Evolutionary conservation across 2,888 invertebrate species (phyloP), one percentile per base, ranked within the genome.

Genomic region (Fabriciana adippe): DNA sequence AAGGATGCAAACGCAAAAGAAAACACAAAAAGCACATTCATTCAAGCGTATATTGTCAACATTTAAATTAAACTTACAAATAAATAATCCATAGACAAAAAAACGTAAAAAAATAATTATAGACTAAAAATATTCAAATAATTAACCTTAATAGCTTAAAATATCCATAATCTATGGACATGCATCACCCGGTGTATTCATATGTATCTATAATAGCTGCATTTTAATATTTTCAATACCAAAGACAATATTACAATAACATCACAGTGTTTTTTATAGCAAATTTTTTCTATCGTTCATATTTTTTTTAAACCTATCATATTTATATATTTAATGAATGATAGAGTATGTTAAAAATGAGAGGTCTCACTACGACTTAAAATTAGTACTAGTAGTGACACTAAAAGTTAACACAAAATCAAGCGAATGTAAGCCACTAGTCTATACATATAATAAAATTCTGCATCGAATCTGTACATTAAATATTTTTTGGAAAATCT

Each of bases 31-130:
- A 81, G 83, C 84, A 86, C 81, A 77, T 87, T 64, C 86, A 87
- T 64, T 84, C 87, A 89, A 89, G 87, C 89, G 81, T 91, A 89
- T 91, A 91, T 85, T 91, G 84, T 89, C 89, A 90, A 89, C 87
- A 85, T 85, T 82, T 78, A 83, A 41, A 80, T 79, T 82, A 82
- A 79, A 82, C 85, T 87, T 88, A 86, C 68, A 80, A 88, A 89
- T 88, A 90, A 89, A 89, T 88, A 86, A 86, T 79, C 50, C 74
- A 75, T 74, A 76, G 75, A 78, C 72, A 74, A 73, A 73, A 72
- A 70, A 72, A 61, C 70, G 71, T 76, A 76, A 69, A 76, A 74
- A 73, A 74, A 67, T 61, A 51, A 55, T 55, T 69, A 68, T 56
- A 51, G 16, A 41, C 41, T 51, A 55, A 57, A 55, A 65, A 45